Base-by-base conservation (phyloP, 2,113 vertebrate species). In the Limnothrissa miodon region DNA sequence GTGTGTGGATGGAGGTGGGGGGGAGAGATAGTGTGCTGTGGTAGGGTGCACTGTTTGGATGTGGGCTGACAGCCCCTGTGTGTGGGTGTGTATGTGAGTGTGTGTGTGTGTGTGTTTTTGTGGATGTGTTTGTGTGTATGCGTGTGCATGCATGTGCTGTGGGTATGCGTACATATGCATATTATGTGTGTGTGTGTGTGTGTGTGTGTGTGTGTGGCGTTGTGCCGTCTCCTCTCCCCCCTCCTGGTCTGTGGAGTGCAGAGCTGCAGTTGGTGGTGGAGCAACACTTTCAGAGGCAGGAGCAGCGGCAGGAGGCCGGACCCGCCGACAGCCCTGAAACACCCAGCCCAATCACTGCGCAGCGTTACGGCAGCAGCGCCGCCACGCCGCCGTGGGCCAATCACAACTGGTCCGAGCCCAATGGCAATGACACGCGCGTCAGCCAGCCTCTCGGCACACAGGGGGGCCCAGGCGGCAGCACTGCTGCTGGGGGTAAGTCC, bases 191-290 rank as follows among this genome's bases (percentile, higher is more conserved):
- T 62, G n/a, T 62, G 25, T 62, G 7, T 62, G 56, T 29, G n/a
- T 62, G 56, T 29, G n/a, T 62, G 56, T 74, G 36, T 83, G 70
- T 81, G 51, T 78, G 45, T 85, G 82, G 84, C n/a, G 9, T 23
- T 83, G 70, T 84, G 45, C 80, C 84, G 84, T 87, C 62, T 85
- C 74, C 74, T 87, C 62, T 85, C 74, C 74, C 53, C 66, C 11
- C 66, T 23, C 59, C n/a, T 45, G 13, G 48, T 86, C 56, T 81
- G 78, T 82, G 81, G 85, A 84, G 78, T 25, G 39, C 92, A 95
- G 94, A 93, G 81, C 87, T 94, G 74, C 92, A 94, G 87, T 62
- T 89, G 83, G 92, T 88, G 89, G 90, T 91, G 91, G 93, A 93
- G 90, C 94, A 93, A 82, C 92, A 93, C 81, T 87, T 88, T 87